Conservation (phyloP, 2,797 vertebrate genomes). For the Lepidocolaptes lacrymiger region DNA sequence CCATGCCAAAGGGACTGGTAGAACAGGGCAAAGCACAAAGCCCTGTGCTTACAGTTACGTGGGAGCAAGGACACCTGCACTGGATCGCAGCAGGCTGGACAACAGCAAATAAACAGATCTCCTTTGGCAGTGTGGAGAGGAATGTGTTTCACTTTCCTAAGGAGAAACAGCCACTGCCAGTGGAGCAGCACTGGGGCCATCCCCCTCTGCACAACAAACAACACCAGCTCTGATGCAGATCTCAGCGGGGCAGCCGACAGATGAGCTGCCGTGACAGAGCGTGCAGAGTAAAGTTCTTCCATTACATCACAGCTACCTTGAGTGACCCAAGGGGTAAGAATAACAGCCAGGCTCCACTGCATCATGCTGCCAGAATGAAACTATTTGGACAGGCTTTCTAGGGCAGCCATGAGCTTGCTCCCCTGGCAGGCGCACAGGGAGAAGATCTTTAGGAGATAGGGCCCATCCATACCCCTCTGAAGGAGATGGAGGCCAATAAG, state of each 20-base stretch:
- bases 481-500: not conserved
- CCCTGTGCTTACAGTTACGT: accelerated
- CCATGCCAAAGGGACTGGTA: accelerated
- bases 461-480: not conserved
- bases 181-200: not conserved
- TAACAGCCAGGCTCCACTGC: not conserved
- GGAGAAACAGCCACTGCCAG: not conserved
- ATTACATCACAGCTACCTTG: constrained; percentile 36
- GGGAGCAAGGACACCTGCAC: not conserved
- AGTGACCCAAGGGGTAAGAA: constrained; percentile 45
- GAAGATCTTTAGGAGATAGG: not conserved
- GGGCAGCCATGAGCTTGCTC: not conserved
- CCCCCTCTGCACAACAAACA: not conserved
- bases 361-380: not conserved
- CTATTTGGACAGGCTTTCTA: not conserved
- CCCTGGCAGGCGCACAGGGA: not conserved
- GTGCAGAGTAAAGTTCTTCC: not conserved
- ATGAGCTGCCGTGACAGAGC: not conserved
- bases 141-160: not conserved
- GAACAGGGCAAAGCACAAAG: not conserved
- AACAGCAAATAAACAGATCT: not conserved
- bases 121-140: not conserved
- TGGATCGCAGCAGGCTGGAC: not conserved
- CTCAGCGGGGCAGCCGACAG: not conserved
- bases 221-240: not conserved